Evolutionary conservation across 2,797 vertebrate genomes (phyloP), one percentile per base, ranked within the genome.

Genomic region (Pangasius krempfi): DNA sequence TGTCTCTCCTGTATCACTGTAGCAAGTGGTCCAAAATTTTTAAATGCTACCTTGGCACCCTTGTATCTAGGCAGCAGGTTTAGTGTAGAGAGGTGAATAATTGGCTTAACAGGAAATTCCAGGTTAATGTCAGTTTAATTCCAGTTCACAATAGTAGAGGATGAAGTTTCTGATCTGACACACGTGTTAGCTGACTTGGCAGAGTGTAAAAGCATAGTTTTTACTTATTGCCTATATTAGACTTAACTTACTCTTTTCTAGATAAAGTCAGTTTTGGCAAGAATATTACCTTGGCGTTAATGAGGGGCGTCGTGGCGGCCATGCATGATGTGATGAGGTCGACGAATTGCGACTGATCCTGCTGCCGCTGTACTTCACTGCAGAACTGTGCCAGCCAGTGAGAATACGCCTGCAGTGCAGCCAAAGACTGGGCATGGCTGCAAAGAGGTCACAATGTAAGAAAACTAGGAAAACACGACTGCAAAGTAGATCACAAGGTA

Each of bases 351-450:
- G 97, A 96, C 2, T 97, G 97, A 93, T 97, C 98, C 87, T 96
- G 98, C 87, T 96, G 98, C 81, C 95, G 95, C 92, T 99, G 98
- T 25, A 98, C 97, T 91, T 99, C 98, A 0, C 97, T 96, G 94
- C 98, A 99, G 93, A 98, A 99, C 95, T 99, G 99, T 0, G 98
- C 98, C 0, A 99, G 95, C 99, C 99, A 99, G 92, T 99, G 99
- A 20, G 97, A 96, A 84, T 99, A 99, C 44, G 99, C 99, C 92
- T 99, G 99, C 90, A 99, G 93, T 0, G 99, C 99, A 7, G 99
- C 97, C 89, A 99, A 95, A 22, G 98, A 98, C 95, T 99, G 98
- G 0, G 99, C 99, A 0, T 99, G 99, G 90, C 96, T 96, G 92
- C 0, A 92, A 86, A 84, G 87, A 91, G 4, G 7, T 79, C 78